Base-by-base conservation (phyloP, 2,113 vertebrate species). In the Capreolus pygargus region DNA sequence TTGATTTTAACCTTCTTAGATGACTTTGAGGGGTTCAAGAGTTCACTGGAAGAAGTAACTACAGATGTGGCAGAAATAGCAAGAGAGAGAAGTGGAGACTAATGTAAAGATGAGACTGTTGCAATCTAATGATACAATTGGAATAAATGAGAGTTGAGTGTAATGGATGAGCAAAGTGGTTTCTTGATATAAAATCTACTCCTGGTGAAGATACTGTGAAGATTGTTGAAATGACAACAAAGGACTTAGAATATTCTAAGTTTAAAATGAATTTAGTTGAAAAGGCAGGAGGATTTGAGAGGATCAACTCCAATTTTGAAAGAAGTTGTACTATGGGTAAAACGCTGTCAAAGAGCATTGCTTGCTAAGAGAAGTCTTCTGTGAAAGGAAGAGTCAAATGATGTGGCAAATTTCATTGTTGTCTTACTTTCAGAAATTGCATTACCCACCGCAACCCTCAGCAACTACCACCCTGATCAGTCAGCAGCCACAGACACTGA, bases 361-460 rank as follows among this genome's bases (percentile, higher is more conserved):
- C 2, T n/a, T 67, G 8, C 4, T 21, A 36, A 67, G 33, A 67
- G 33, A 67, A 67, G 5, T 36, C 33, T 21, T 67, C 64, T 5
- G 64, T 67, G 17, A 67, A 67, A 67, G 33, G 4, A 36, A 36
- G 16, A 67, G 17, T 67, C 33, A 67, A 67, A 21, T 1, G 1
- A 36, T 67, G 64, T 36, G 64, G 2, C 64, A 67, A 10, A 21
- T 1, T 21, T 67, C 64, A 67, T 67, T 21, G 28, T 15, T 61
- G 64, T 67, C 8, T 67, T 67, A 67, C 36, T 67, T 67, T 67
- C 64, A 67, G 64, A 67, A 67, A 5, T 21, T 67, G 64, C 0
- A 0, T 17, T 67, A 67, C 17, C 64, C 64, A 21, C 4, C 17
- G 0, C 4, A 67, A 21, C n/a, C 17, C 0, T 67, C n/a, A 21